Conservation (phyloP, 2,113 vertebrate species). For the Geococcyx californianus region DNA sequence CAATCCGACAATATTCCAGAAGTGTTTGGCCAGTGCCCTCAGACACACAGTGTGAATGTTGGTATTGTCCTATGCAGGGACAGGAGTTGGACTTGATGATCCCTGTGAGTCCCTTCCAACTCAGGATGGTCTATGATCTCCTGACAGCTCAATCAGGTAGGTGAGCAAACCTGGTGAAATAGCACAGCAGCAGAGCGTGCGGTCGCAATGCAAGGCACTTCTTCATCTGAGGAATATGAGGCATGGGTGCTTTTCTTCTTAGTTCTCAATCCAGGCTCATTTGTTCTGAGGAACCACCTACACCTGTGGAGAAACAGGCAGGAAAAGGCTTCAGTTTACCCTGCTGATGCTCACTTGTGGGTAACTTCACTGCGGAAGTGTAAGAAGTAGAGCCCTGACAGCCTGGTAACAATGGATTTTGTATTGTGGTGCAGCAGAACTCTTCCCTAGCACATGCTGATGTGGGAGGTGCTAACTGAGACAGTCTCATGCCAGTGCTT, state of each 20-base stretch:
- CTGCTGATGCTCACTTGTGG: neutral
- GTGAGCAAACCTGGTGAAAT: accelerated
- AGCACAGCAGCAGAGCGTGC: accelerated
- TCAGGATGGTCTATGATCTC: neutral
- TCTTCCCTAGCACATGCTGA: too few species aligned
- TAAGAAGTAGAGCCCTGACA: too few species aligned
- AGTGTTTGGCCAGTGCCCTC: too few species aligned
- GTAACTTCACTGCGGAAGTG: neutral
- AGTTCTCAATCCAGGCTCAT: accelerated
- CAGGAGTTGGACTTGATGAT: too few species aligned
- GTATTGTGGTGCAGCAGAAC: too few species aligned
- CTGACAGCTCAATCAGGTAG: neutral
- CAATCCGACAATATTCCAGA: too few species aligned
- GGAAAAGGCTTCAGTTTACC: neutral
- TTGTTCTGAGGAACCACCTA: neutral
- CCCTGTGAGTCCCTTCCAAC: too few species aligned
- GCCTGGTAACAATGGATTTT: neutral
- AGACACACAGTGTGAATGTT: too few species aligned
- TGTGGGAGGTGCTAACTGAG: neutral
- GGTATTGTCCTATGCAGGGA: too few species aligned
- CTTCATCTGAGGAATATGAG: accelerated
- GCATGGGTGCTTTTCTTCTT: neutral
- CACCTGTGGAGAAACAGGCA: accelerated
- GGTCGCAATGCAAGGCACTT: accelerated
- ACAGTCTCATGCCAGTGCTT: neutral